These are phyloP conservation scores for Empidonax traillii DNA, from an alignment of 2,113 vertebrate species.

Conservation along the genomic window DNA sequence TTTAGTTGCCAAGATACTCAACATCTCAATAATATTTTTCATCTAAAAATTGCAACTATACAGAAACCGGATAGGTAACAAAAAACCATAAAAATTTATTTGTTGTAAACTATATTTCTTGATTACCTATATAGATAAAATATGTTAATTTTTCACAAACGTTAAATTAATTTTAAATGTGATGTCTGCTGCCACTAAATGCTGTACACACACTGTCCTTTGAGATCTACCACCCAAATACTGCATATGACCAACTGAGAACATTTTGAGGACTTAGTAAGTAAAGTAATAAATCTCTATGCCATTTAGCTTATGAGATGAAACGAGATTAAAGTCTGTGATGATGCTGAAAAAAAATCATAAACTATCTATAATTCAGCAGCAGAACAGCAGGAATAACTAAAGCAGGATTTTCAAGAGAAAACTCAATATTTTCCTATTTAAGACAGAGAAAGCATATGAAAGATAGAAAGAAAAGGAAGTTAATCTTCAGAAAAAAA, in stretches of 20 bases:
- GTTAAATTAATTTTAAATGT: neutral
- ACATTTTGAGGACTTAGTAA: neutral
- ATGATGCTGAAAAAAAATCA: neutral
- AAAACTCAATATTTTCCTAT: slow-evolving; percentile 38
- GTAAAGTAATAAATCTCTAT: neutral
- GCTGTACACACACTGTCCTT: neutral
- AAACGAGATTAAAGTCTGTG: neutral
- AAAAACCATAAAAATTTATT: neutral
- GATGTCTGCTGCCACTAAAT: neutral
- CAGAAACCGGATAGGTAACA: neutral
- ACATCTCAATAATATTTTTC: neutral
- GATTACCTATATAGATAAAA: neutral
- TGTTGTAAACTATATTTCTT: neutral
- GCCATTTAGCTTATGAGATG: neutral
- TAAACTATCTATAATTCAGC: slow-evolving; percentile 49
- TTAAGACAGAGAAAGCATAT: neutral
- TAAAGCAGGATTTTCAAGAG: slow-evolving; percentile 28
- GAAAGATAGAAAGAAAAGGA: slow-evolving; percentile 7
- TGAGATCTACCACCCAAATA: neutral
- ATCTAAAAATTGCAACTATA: neutral
- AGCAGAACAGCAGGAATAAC: slow-evolving; percentile 12
- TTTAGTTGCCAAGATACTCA: neutral
- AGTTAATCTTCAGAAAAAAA: slow-evolving; percentile 13
- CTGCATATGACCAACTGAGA: neutral
- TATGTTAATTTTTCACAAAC: neutral